Base-by-base conservation (phyloP, 2,888 invertebrate species). In the Phengaris arion region DNA sequence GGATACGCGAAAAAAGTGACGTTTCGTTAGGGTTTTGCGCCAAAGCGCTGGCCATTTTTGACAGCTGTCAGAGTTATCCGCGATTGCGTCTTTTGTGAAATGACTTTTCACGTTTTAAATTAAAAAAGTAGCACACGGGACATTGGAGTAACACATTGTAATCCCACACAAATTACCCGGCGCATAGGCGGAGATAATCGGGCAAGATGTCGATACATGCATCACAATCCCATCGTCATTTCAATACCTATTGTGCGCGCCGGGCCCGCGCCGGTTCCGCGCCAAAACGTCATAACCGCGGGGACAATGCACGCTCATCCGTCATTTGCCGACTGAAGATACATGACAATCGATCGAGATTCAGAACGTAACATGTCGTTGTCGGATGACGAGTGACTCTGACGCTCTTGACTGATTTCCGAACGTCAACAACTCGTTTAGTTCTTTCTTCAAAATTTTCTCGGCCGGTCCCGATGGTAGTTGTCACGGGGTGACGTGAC, bases 21-120 rank as follows among this genome's bases (percentile, higher is more conserved):
- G 85, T 87, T 88, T 86, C 87, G 91, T 90, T 91, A 90, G 89
- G 87, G 91, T 87, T 89, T 88, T 89, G 88, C 92, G 89, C 89
- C 86, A 86, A 86, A 87, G 84, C 83, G 85, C 81, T 86, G 84
- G 85, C 87, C 87, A 89, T 87, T 89, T 88, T 87, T 92, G 93
- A 92, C 92, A 92, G 91, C 91, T 92, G 92, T 92, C 93, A 92
- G 86, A 78, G 76, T 68, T 74, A 76, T 76, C 69, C 70, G 75
- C 74, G 75, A 76, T 79, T 74, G 79, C 79, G 76, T 77, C 79
- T 79, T 79, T 79, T 79, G 77, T 78, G 84, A 81, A 81, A 84
- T 86, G 85, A 83, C 86, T 85, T 80, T 78, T 77, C 78, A 74
- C 64, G 68, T 69, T 77, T 77, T 78, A 78, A 78, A 79, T 80